phyloP scores from a whole-genome alignment of 2,888 invertebrate genomes.

The Chaetoderma sp. region DNA sequence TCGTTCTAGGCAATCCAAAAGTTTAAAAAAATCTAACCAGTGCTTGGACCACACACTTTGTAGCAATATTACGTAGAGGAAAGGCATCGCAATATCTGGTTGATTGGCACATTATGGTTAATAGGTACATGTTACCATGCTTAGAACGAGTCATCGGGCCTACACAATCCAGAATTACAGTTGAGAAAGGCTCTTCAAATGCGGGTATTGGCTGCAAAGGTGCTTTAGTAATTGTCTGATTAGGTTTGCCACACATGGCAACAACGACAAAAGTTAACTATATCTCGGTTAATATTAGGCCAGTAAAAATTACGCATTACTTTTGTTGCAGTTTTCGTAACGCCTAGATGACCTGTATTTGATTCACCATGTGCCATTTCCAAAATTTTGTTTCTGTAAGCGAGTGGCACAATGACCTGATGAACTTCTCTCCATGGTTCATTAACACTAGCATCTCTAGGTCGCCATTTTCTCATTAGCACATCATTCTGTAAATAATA shows the following conservation, averaged over 20 bases:
- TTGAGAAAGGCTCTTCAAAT: slow-evolving; percentile 16
- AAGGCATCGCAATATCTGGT: slow-evolving; percentile 19
- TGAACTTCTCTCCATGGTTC: slow-evolving; percentile 1
- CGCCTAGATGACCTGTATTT: slow-evolving; percentile 10
- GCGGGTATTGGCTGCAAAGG: slow-evolving; percentile 16
- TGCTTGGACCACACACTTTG: neutral
- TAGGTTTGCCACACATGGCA: slow-evolving; percentile 15
- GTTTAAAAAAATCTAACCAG: slow-evolving; percentile 1
- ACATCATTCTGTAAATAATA: slow-evolving; percentile 6
- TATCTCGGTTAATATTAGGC: slow-evolving; percentile 16
- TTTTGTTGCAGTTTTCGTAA: slow-evolving; percentile 4
- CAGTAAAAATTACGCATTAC: slow-evolving; percentile 17
- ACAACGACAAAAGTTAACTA: slow-evolving; percentile 2
- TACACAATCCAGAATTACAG: slow-evolving; percentile 18
- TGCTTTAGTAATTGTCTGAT: neutral
- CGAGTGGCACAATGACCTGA: slow-evolving; percentile 18
- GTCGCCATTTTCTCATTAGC: slow-evolving; percentile 20
- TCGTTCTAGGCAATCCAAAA: slow-evolving; percentile 9
- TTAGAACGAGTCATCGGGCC: slow-evolving; percentile 21
- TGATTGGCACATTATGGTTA: slow-evolving; percentile 19
- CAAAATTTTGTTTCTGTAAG: no score
- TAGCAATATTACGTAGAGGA: slow-evolving; percentile 9
- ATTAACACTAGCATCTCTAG: slow-evolving; percentile 7
- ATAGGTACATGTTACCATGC: slow-evolving; percentile 7
- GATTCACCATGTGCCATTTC: slow-evolving; percentile 6